These are phyloP conservation scores for Euphonia xanthogaster DNA, from an alignment of 2,797 vertebrate species.

Conservation along the genomic window DNA sequence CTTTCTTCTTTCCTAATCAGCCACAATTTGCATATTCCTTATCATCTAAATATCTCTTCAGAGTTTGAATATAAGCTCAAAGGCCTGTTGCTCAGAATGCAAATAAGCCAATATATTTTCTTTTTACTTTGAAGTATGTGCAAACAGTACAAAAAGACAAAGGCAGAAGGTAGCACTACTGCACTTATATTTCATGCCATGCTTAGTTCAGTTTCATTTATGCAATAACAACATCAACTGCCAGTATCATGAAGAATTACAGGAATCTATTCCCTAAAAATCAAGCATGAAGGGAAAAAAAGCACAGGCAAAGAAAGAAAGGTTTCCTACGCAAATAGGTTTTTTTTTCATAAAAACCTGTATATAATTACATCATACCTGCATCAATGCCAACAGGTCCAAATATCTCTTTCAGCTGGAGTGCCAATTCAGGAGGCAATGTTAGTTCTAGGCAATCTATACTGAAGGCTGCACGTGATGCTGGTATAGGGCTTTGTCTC, in stretches of 20 bases:
- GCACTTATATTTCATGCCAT: not conserved
- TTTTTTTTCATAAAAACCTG: not conserved
- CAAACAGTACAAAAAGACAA: not conserved
- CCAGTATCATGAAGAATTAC: not conserved
- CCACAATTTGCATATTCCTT: not conserved
- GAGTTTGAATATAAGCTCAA: not conserved
- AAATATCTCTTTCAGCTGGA: slow-evolving; percentile 93
- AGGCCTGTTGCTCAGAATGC: not conserved
- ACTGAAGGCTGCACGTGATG: slow-evolving; percentile 70
- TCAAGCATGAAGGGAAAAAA: not conserved
- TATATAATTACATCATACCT: slow-evolving; percentile 79
- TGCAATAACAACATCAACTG: not conserved
- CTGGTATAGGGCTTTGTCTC: not conserved
- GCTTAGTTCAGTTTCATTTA: not conserved
- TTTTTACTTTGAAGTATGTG: not conserved
- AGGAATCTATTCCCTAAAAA: not conserved
- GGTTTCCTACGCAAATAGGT: not conserved
- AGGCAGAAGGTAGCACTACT: not conserved
- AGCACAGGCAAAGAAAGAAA: not conserved
- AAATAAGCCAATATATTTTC: not conserved
- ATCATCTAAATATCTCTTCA: not conserved
- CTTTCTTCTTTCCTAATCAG: not conserved
- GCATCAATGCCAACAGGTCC: slow-evolving; percentile 93
- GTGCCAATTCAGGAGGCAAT: slow-evolving; percentile 90
- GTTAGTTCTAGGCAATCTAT: slow-evolving; percentile 90